Evolutionary conservation across 1,140 invertebrate species (phyloP).

Genomic region (Phymastichus coffea): DNA sequence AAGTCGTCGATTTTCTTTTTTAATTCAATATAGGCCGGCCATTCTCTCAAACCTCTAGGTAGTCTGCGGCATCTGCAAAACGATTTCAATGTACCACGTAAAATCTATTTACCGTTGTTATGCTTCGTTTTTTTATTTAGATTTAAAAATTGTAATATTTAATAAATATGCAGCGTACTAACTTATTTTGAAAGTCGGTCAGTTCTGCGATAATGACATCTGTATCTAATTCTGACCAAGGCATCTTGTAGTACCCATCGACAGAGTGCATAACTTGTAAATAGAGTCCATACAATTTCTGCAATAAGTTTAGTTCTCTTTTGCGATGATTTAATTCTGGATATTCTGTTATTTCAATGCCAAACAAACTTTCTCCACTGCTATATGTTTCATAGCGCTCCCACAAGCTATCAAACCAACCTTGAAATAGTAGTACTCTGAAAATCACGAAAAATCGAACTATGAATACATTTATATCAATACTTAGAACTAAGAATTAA

Average conservation of each 20-base stretch:
- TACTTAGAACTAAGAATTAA: neutral
- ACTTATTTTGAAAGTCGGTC: slow-evolving; percentile 80
- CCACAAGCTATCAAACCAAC: slow-evolving; percentile 78
- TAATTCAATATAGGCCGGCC: slow-evolving; percentile 83
- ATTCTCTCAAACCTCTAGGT: slow-evolving; percentile 81
- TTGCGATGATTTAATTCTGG: slow-evolving; percentile 74
- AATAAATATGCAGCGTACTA: neutral
- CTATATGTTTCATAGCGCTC: slow-evolving; percentile 75
- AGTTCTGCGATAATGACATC: slow-evolving; percentile 79
- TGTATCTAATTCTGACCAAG: slow-evolving; percentile 82
- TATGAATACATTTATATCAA: neutral
- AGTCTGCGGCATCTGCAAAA: slow-evolving; percentile 69
- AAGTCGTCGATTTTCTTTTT: slow-evolving; percentile 91
- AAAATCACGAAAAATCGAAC: slow-evolving; percentile 26
- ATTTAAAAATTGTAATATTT: neutral
- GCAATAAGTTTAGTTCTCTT: slow-evolving; percentile 80
- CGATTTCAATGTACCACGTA: neutral
- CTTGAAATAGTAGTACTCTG: slow-evolving; percentile 72
- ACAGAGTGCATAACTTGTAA: slow-evolving; percentile 78
- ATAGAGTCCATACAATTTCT: slow-evolving; percentile 81
- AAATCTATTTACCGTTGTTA: neutral
- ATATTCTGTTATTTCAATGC: slow-evolving; percentile 77
- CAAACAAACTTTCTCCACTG: slow-evolving; percentile 81
- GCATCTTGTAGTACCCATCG: slow-evolving; percentile 80
- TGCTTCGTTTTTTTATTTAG: neutral